These are phyloP conservation scores for Cyanistes caeruleus DNA, from an alignment of 2,113 vertebrate species.

Conservation along the genomic window DNA sequence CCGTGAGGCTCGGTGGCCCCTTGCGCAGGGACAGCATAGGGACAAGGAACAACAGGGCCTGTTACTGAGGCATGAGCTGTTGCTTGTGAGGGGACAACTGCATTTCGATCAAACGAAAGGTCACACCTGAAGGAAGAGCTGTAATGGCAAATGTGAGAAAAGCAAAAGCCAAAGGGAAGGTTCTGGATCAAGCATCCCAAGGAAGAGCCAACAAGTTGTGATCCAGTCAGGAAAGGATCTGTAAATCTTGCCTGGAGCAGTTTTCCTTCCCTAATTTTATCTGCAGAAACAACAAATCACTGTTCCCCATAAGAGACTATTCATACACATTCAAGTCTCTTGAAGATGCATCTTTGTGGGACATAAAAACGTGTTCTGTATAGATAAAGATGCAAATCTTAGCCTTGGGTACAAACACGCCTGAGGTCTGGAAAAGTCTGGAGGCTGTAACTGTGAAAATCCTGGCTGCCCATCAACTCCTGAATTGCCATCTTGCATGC, in stretches of 20 bases:
- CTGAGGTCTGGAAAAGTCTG: neutral
- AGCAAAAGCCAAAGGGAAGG: neutral
- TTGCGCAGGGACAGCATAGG: neutral
- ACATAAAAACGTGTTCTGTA: neutral
- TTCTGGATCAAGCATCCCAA: neutral
- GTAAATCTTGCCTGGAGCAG: neutral
- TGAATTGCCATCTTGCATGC: neutral
- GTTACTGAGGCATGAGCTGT: neutral
- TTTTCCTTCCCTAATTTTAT: neutral
- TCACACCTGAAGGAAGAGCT: neutral
- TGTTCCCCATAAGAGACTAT: neutral
- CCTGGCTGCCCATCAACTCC: neutral
- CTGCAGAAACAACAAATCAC: neutral
- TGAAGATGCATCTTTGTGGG: neutral
- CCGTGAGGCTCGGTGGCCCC: fast-evolving
- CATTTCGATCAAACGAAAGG: neutral
- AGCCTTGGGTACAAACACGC: neutral
- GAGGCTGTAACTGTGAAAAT: neutral
- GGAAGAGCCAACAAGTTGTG: neutral
- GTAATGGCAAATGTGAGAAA: neutral
- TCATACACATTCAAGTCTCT: neutral
- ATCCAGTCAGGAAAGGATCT: neutral
- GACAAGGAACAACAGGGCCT: neutral
- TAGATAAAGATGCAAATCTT: neutral
- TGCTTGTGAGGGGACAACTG: neutral